Base-by-base conservation (phyloP, 2,888 invertebrate genomes). In the Drosophila parthenogenetica region DNA sequence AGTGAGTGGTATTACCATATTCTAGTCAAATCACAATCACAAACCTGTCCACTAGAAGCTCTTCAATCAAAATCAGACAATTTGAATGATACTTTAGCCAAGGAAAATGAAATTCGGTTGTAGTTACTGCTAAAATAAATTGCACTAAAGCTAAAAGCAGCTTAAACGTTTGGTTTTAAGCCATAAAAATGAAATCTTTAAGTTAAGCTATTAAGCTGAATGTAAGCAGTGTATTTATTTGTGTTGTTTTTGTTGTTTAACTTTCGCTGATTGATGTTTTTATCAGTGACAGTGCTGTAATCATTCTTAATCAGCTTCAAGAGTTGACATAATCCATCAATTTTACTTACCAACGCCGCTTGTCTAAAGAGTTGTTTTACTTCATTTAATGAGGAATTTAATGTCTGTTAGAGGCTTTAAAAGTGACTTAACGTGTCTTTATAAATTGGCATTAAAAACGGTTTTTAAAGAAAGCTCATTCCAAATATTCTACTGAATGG, bases 21-120 rank as follows among this genome's bases (percentile, higher is more conserved):
- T 89, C 81, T 57, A 81, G 79, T 77, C 86, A 81, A 83, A 84
- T 88, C 74, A 77, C 70, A 80, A 81, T 79, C 84, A 71, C 73
- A 79, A 69, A 81, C 62, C 76, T 75, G 73, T 77, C 68, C 71
- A 71, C 73, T 67, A 60, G 66, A 78, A 16, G 45, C 68, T 74
- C 69, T 79, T 86, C 82, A 81, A 88, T 88, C 79, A 81, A 80
- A 80, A 63, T 73, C 73, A 64, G 67, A 67, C 69, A 72, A 73
- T 75, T 57, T 79, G 69, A 77, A 68, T 75, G 74, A 71, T 78
- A 55, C 49, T 68, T 60, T 62, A 62, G 57, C 48, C 39, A 48
- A 54, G 10, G 54, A 49, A 70, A 65, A 46, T 57, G 42, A n/a
- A 53, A 69, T 70, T 70, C 29, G 17, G 8, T 25, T 45, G 45